Evolutionary conservation across 2,888 invertebrate species (phyloP).

Genomic region (Brenthis ino): DNA sequence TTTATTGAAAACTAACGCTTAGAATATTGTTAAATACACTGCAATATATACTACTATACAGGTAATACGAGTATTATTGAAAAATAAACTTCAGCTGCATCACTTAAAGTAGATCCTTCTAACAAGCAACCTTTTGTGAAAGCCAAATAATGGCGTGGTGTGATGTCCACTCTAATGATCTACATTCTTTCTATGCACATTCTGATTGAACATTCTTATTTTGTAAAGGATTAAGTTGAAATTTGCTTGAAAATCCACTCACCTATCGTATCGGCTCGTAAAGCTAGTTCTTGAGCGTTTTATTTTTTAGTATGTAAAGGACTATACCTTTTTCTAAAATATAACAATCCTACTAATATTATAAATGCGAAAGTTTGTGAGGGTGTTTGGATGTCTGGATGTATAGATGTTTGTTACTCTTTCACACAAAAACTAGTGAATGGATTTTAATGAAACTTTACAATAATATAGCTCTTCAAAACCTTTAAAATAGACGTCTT

Average conservation of each 20-base stretch:
- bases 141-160: slow-evolving; percentile 22
- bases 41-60: neutral
- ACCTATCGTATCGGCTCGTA: slow-evolving; percentile 3
- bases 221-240: neutral
- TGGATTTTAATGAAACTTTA: no score
- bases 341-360: neutral
- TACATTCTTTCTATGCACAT: neutral
- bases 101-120: slow-evolving; percentile 7
- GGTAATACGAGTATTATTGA: neutral
- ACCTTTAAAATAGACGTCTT: no score
- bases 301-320: slow-evolving; percentile 15
- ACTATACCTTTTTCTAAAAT: slow-evolving; percentile 14
- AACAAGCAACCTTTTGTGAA: slow-evolving; percentile 31
- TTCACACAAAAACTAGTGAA: no score
- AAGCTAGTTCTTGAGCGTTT: slow-evolving; percentile 1
- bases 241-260: neutral
- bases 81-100: slow-evolving; percentile 13
- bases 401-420: no score
- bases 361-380: neutral
- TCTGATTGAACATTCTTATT: neutral
- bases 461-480: no score
- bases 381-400: no score
- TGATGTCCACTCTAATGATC: slow-evolving; percentile 31
- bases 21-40: neutral
- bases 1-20: neutral